These are phyloP conservation scores for Oryzias woworae DNA, from an alignment of 2,113 vertebrate species.

Conservation along the genomic window DNA sequence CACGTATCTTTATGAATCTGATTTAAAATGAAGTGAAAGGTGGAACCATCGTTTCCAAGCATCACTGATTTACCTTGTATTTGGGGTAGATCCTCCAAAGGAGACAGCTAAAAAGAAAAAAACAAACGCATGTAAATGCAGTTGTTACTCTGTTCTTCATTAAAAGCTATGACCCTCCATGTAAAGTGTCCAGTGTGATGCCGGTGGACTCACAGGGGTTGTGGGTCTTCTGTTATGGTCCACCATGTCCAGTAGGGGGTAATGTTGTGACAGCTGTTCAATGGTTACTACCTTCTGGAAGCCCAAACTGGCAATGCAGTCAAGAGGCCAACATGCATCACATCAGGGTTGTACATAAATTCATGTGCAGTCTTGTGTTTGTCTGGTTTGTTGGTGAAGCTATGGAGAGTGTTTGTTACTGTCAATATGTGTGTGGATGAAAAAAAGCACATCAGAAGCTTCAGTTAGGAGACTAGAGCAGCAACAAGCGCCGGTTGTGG, in stretches of 20 bases:
- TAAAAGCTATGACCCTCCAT: no score
- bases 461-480: no score
- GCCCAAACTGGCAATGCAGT: conserved; percentile 76
- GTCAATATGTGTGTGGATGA: no score
- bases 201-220: conserved; percentile 66
- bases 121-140: neutral
- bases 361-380: no score
- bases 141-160: neutral
- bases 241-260: conserved; percentile 87
- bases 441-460: no score
- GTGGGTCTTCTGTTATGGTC: conserved; percentile 81
- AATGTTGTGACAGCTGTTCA: conserved; percentile 80
- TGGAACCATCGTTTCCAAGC: neutral
- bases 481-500: conserved; percentile 33
- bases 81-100: conserved; percentile 75
- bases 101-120: conserved; percentile 72
- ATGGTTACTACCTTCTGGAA: conserved; percentile 84
- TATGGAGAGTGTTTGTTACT: no score
- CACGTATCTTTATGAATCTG: no score
- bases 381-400: no score
- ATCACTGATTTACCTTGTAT: conserved; percentile 80
- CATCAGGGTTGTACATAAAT: no score
- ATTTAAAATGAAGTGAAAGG: neutral
- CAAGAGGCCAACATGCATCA: conserved; percentile 2
- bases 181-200: neutral